These are phyloP conservation scores for Lonchura striata DNA, from an alignment of 2,113 vertebrate genomes.

Conservation along the genomic window DNA sequence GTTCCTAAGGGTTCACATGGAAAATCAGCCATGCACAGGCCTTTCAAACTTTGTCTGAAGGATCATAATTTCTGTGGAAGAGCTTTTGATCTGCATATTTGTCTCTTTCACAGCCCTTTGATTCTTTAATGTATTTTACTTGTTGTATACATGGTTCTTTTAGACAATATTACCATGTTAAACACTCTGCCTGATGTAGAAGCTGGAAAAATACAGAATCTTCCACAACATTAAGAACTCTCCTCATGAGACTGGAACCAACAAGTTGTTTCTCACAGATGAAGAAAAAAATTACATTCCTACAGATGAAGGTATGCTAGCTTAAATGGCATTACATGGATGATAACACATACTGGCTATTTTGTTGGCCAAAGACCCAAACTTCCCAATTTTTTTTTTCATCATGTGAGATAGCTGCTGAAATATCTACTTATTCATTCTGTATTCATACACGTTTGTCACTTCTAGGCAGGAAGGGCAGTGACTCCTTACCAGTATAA, in stretches of 20 bases:
- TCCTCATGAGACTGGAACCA: neutral
- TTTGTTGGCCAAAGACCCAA: constrained; percentile 33
- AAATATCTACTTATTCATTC: constrained; percentile 56
- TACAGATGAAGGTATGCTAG: neutral
- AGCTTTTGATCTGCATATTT: neutral
- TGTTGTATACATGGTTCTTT: neutral
- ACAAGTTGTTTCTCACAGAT: neutral
- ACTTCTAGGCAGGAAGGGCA: constrained; percentile 24
- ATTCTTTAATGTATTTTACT: neutral
- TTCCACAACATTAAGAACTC: neutral
- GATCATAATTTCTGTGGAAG: neutral
- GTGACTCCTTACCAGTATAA: constrained; percentile 13
- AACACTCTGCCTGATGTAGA: neutral
- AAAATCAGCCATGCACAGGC: neutral
- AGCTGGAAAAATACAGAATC: neutral
- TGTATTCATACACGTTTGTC: neutral
- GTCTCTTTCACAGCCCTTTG: neutral
- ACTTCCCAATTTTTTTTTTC: constrained; percentile 17
- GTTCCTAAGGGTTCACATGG: neutral
- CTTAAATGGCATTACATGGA: neutral
- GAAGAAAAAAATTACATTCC: constrained; percentile 30
- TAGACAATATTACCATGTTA: neutral
- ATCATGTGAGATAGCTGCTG: neutral
- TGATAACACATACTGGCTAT: neutral
- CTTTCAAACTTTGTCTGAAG: neutral